Percentiles rank a stretch among this genome's conserved stretches.
These are phyloP conservation scores for Coboldia fuscipes DNA, from an alignment of 1,140 invertebrate genomes.

Conservation along the genomic window DNA sequence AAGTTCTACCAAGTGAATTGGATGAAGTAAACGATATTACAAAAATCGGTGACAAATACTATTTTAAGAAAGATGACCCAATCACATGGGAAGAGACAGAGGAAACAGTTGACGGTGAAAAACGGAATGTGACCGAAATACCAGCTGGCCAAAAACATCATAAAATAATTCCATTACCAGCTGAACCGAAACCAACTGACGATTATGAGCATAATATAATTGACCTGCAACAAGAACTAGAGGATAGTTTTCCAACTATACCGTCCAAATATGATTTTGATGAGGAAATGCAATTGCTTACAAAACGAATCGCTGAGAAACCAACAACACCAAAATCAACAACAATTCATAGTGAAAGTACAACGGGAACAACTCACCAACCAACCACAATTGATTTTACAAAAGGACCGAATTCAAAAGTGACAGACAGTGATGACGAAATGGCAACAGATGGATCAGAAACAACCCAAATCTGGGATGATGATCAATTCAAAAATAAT, in stretches of 20 bases:
- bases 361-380: too few species aligned
- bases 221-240: background rate
- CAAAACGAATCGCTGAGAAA: too few species aligned
- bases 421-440: too few species aligned
- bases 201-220: background rate
- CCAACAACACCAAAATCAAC: too few species aligned
- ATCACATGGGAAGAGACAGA: background rate
- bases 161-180: background rate
- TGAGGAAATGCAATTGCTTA: too few species aligned
- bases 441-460: too few species aligned
- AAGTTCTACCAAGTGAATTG: conserved; percentile 3
- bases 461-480: too few species aligned
- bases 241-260: background rate
- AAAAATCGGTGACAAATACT: conserved; percentile 3
- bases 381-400: too few species aligned
- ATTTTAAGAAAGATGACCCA: conserved; percentile 2
- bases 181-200: background rate
- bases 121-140: background rate
- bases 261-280: background rate
- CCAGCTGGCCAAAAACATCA: background rate
- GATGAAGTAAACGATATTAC: conserved; percentile 3
- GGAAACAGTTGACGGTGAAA: background rate
- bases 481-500: too few species aligned
- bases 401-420: too few species aligned
- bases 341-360: too few species aligned